Evolutionary conservation across 2,113 vertebrate species (phyloP).

Genomic region (Ia io): DNA sequence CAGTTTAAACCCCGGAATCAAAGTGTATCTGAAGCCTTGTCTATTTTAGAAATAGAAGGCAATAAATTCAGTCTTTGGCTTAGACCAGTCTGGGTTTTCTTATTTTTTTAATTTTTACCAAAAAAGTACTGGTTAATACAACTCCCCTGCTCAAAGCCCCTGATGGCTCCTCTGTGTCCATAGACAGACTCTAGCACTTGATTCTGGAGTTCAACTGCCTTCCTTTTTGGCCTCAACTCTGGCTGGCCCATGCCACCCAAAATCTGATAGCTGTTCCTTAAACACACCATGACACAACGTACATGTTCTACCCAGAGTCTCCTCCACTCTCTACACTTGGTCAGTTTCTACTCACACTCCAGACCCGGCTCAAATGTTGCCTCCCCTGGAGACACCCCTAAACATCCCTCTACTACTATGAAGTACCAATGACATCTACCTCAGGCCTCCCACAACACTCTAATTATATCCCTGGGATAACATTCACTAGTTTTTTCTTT

Average conservation of each 20-base stretch:
- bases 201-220: not conserved
- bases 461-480: not conserved
- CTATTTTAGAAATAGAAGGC: not conserved
- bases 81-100: not conserved
- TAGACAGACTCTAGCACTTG: not conserved
- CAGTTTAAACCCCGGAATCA: not conserved
- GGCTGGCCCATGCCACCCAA: not conserved
- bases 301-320: not conserved
- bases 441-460: not conserved
- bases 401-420: fast-evolving
- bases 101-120: not conserved
- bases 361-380: not conserved
- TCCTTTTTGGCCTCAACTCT: not conserved
- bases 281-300: not conserved
- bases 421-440: not conserved
- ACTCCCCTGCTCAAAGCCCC: not conserved
- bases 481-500: not conserved
- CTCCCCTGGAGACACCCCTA: not conserved
- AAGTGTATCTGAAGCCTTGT: not conserved
- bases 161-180: not conserved
- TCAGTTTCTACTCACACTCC: no score
- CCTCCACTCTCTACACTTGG: no score
- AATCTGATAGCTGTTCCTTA: not conserved
- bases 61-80: not conserved
- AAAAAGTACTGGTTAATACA: not conserved